A percentile compares a stretch with the other conserved stretches of the same genome.
Conservation (phyloP, 2,113 vertebrate species). For the Rhombomys opimus region DNA sequence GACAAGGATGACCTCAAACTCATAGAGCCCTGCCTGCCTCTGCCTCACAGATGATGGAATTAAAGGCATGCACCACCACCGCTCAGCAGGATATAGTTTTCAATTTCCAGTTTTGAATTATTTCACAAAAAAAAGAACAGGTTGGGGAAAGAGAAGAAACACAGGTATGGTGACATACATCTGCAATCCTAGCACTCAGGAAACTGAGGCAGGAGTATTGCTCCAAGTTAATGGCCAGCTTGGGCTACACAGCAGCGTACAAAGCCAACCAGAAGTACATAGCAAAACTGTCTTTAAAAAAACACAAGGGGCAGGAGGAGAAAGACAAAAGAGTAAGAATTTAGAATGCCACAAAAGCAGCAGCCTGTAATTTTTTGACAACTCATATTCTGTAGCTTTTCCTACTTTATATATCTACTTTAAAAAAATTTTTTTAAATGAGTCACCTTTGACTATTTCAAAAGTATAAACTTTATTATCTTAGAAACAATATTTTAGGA, state of each 20-base stretch:
- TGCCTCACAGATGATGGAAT: too few relatives aligned
- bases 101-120: background rate
- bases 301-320: background rate
- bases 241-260: background rate
- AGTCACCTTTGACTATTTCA: background rate
- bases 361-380: background rate
- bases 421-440: background rate
- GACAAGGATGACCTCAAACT: too few relatives aligned
- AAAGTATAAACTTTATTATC: conserved; percentile 38
- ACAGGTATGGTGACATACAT: background rate
- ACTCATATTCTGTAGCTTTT: background rate
- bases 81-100: background rate
- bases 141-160: background rate
- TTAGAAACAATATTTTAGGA: conserved; percentile 32
- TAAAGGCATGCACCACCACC: too few relatives aligned
- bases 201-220: background rate
- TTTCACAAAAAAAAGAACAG: background rate
- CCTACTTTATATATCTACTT: background rate
- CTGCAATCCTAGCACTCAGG: background rate
- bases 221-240: background rate
- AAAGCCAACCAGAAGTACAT: background rate
- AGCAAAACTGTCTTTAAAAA: background rate
- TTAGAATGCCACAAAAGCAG: background rate
- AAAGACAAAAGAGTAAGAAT: background rate
- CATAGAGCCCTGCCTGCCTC: too few relatives aligned